Base-by-base conservation (phyloP, 1,140 invertebrate genomes). In the Saccostrea glomerata region DNA sequence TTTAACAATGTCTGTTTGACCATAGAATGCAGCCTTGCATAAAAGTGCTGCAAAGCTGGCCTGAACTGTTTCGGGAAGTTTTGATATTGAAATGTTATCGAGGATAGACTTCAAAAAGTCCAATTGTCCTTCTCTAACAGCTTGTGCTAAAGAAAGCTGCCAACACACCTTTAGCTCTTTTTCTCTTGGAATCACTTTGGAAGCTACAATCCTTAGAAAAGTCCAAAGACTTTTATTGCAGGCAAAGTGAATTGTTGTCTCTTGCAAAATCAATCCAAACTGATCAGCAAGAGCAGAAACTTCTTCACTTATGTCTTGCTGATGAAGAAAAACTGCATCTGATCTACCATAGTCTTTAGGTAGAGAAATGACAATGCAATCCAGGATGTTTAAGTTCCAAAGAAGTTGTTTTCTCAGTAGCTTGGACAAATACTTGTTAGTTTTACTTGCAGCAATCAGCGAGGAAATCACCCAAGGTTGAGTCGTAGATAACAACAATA, bases 1-100 rank as follows among this genome's bases (percentile, higher is more conserved):
- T 60, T 84, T 87, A 5, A 87, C 86, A 84, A 87, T 70, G 40
- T 84, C 82, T n/a, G 86, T 87, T 36, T 87, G 58, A 15, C 86
- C 86, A 25, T 77, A 58, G 30, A 58, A 47, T 40, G 77, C 58
- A 25, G 55, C 86, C 20, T 60, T 20, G 56, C 82, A 83, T 7
- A 87, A 82, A 84, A 60, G 63, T 54, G 82, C 86, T 47, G 77
- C 63, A 84, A 87, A 87, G 36, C 86, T 60, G 11, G 86, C 55
- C 58, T 82, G 82, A 25, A 63, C 56, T 30, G 30, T 9, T 20
- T 58, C 55, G 25, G 77, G 40, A 40, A 87, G 56, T 54, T 70
- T 84, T 36, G 86, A 60, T 63, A 87, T 83, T 58, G 77, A 83
- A 17, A 87, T 73, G 17, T 63, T 83, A 82, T 87, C 82, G 17